Evolutionary conservation across 2,113 vertebrate species (phyloP).

Genomic region (Coptodon rendalli): DNA sequence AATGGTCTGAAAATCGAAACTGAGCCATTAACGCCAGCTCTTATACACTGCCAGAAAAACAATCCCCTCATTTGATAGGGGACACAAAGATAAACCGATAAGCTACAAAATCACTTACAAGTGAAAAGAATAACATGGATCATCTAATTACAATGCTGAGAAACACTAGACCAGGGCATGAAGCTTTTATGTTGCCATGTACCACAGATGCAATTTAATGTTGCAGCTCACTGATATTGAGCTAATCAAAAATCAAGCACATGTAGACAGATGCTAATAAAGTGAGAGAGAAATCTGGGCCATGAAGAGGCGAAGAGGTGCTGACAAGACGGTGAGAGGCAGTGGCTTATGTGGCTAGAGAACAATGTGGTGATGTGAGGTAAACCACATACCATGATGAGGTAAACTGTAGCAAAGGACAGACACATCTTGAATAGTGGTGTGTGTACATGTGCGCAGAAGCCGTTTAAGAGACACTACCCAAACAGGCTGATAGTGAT

Average conservation of each 20-base stretch:
- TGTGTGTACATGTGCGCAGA: not conserved
- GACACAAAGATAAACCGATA: not conserved
- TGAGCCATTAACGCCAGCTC: not conserved
- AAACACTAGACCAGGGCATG: not conserved
- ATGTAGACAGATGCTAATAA: not conserved
- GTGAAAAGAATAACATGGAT: not conserved
- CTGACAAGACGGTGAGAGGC: conserved; percentile 21
- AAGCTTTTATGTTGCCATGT: not conserved
- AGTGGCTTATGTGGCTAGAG: conserved; percentile 20
- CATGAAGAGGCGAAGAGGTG: conserved; percentile 11
- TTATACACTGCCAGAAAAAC: not conserved
- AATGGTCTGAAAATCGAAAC: conserved; percentile 3
- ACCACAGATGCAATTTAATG: not conserved
- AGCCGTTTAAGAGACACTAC: not conserved
- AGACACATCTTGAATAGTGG: not conserved
- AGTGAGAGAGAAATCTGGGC: not conserved
- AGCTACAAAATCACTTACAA: not conserved
- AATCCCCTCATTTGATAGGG: not conserved
- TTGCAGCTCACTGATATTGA: not conserved
- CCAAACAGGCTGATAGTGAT: not conserved
- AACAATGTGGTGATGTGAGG: not conserved
- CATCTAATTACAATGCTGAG: not conserved
- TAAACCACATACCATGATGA: not conserved
- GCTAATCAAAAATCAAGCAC: not conserved
- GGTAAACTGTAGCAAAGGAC: not conserved